phyloP scores from a whole-genome alignment of 2,888 invertebrate species.

The Leptarthrus brevirostris region DNA sequence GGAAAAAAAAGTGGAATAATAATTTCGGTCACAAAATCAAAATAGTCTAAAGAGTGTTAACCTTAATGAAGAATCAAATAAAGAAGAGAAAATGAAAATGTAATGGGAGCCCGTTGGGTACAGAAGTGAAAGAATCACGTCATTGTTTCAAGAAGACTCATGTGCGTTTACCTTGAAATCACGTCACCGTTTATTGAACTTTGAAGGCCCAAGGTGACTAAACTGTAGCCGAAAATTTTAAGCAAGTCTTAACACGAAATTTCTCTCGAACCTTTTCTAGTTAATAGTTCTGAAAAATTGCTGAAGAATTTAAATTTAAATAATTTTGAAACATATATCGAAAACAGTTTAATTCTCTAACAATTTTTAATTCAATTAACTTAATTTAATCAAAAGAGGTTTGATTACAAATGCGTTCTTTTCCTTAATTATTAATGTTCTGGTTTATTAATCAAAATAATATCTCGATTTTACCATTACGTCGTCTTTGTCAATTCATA shows the following conservation, averaged over 20 bases:
- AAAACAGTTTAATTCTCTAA: too few species aligned
- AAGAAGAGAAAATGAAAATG: slow-evolving; percentile 12
- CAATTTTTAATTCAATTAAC: too few species aligned
- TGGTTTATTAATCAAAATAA: too few species aligned
- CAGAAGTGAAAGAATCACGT: slow-evolving; percentile 27
- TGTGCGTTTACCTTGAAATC: slow-evolving; percentile 37
- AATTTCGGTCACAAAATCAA: not conserved
- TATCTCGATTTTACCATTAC: too few species aligned
- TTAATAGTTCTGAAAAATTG: too few species aligned
- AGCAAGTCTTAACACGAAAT: slow-evolving; percentile 14
- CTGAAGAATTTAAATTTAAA: too few species aligned
- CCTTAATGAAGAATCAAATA: slow-evolving; percentile 17
- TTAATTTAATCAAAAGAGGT: too few species aligned
- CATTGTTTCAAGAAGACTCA: slow-evolving; percentile 14
- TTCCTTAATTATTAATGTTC: too few species aligned
- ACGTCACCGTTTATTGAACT: slow-evolving; percentile 44
- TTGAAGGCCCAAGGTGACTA: slow-evolving; percentile 24
- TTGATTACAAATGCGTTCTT: too few species aligned
- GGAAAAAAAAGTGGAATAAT: too few species aligned
- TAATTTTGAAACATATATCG: too few species aligned
- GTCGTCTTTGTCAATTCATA: too few species aligned
- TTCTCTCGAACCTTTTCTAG: not conserved
- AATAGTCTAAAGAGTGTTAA: slow-evolving; percentile 27
- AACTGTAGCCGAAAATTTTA: slow-evolving; percentile 21
- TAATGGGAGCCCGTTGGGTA: slow-evolving; percentile 14